Conservation (phyloP, 2,888 invertebrate species). For the Rhodophaea formosa region DNA sequence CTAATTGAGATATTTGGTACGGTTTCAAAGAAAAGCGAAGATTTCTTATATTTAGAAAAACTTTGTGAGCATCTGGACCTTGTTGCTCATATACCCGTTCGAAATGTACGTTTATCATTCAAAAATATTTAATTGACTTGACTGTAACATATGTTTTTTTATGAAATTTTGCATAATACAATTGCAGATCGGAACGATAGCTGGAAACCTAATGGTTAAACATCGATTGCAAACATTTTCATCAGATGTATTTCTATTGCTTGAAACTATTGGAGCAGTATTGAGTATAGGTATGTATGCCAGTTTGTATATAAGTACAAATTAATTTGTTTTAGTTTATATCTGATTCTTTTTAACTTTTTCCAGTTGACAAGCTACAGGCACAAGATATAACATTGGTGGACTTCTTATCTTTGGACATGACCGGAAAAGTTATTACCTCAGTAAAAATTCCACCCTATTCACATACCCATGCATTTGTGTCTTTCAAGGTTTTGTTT, state of each 20-base stretch:
- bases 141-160: too few relatives aligned
- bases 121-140: background rate
- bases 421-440: slow-evolving; percentile 53
- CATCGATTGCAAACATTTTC: slow-evolving; percentile 82
- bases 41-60: slow-evolving; percentile 80
- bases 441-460: slow-evolving; percentile 55
- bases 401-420: slow-evolving; percentile 51
- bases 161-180: too few relatives aligned
- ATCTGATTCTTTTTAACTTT: background rate
- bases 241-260: slow-evolving; percentile 83
- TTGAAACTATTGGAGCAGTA: slow-evolving; percentile 77
- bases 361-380: slow-evolving; percentile 35
- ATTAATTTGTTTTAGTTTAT: too few relatives aligned
- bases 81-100: slow-evolving; percentile 85
- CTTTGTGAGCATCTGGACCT: slow-evolving; percentile 83
- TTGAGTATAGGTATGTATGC: slow-evolving; percentile 77
- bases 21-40: slow-evolving; percentile 40
- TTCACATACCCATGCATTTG: slow-evolving; percentile 42
- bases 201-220: slow-evolving; percentile 85
- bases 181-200: slow-evolving; percentile 80
- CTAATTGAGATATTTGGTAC: slow-evolving; percentile 67
- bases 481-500: slow-evolving; percentile 49
- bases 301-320: too few relatives aligned
- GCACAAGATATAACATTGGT: slow-evolving; percentile 48
- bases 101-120: slow-evolving; percentile 80